Evolutionary conservation across 2,888 invertebrate species (phyloP).

Genomic region (Candidula unifasciata): DNA sequence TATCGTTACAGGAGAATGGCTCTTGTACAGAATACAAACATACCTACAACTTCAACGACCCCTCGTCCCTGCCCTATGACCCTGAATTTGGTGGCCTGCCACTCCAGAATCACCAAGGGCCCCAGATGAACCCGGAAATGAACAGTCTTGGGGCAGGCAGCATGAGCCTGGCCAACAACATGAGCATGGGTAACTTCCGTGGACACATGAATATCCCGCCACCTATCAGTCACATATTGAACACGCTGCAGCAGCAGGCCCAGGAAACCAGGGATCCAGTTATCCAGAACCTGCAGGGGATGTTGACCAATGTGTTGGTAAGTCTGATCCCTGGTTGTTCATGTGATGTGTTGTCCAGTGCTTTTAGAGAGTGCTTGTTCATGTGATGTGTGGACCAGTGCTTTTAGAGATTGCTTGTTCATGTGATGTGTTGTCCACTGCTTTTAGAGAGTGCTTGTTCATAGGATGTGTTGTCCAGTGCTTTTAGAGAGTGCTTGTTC

Average conservation of each 20-base stretch:
- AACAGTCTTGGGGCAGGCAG: conserved; percentile 40
- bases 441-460: background rate
- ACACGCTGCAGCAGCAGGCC: conserved; percentile 62
- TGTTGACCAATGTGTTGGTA: conserved; percentile 67
- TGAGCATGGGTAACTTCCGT: background rate
- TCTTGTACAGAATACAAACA: conserved; percentile 56
- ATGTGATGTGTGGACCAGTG: conserved; percentile 32
- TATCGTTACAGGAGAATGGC: conserved; percentile 52
- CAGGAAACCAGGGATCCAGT: conserved; percentile 56
- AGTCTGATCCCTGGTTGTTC: conserved; percentile 45
- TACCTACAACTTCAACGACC: conserved; percentile 54
- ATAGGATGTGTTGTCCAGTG: conserved; percentile 33
- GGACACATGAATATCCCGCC: conserved; percentile 62
- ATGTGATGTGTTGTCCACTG: conserved; percentile 32
- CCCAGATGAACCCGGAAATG: conserved; percentile 35
- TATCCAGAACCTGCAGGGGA: conserved; percentile 66
- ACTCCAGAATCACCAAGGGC: conserved; percentile 51
- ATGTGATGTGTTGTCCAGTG: conserved; percentile 39
- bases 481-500: background rate
- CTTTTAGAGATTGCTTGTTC: background rate
- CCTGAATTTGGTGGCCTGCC: conserved; percentile 49
- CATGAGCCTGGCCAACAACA: background rate
- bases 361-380: background rate
- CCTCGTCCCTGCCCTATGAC: conserved; percentile 54
- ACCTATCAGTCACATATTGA: conserved; percentile 67